Evolutionary conservation across 1,140 invertebrate genomes (phyloP).

Genomic region (Cydia splendana): DNA sequence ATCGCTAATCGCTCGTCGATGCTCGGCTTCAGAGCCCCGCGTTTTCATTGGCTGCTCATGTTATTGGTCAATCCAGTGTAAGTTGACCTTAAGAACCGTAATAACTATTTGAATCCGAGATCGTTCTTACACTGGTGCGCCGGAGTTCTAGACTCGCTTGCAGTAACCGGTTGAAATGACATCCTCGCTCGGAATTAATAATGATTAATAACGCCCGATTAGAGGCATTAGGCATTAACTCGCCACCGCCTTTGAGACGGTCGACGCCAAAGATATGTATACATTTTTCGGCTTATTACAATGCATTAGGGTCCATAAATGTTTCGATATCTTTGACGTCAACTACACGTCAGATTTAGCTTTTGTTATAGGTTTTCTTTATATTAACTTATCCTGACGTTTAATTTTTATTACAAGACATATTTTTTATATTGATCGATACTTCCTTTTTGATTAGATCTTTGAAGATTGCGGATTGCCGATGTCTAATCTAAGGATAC

Average conservation of each 20-base stretch:
- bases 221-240: conserved; percentile 67
- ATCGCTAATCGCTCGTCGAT: conserved; percentile 74
- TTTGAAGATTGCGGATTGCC: neutral
- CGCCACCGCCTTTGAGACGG: conserved; percentile 60
- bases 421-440: neutral
- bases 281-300: neutral
- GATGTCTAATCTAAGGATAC: neutral
- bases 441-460: neutral
- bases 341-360: conserved; percentile 39
- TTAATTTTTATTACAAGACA: neutral
- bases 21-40: conserved; percentile 40
- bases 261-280: neutral
- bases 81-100: neutral
- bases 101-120: neutral
- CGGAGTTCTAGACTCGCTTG: neutral
- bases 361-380: conserved; percentile 14
- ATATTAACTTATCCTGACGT: conserved; percentile 19
- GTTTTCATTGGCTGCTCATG: neutral
- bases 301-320: neutral
- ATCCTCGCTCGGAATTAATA: conserved; percentile 67
- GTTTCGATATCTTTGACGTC: neutral
- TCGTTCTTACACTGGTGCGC: neutral
- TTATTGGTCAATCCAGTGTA: neutral
- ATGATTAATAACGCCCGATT: conserved; percentile 77
- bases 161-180: neutral